phyloP scores from a whole-genome alignment of 2,888 invertebrate genomes.

The Tinea pellionella region DNA sequence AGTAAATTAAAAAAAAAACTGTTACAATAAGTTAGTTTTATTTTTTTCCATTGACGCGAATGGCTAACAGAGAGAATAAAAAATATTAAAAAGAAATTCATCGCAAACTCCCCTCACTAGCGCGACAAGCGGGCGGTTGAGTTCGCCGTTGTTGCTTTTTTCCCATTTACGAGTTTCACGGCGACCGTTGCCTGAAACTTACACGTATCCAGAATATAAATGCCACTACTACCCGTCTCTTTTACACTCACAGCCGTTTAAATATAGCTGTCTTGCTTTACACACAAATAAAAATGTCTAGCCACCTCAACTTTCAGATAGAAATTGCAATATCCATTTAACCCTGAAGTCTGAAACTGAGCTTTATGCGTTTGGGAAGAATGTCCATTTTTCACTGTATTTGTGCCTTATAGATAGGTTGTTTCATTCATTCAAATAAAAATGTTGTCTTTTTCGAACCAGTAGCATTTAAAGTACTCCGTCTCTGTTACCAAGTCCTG shows the following conservation, averaged over 20 bases:
- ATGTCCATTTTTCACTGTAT: constrained; percentile 25
- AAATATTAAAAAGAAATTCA: not conserved
- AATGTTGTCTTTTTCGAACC: constrained; percentile 68
- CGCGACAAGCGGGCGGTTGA: constrained; percentile 38
- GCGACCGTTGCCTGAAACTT: constrained; percentile 70
- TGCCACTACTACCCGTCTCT: constrained; percentile 45
- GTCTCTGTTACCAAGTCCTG: constrained; percentile 24
- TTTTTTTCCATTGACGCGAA: not conserved
- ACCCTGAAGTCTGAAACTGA: constrained; percentile 27
- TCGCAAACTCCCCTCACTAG: constrained; percentile 46
- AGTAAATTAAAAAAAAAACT: no score
- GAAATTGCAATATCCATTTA: constrained; percentile 57
- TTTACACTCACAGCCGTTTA: constrained; percentile 27
- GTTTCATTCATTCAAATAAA: constrained; percentile 32
- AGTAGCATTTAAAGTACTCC: constrained; percentile 63
- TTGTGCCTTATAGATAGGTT: constrained; percentile 26
- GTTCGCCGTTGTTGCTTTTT: constrained; percentile 68
- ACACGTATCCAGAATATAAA: constrained; percentile 70
- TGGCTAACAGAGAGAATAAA: constrained; percentile 1
- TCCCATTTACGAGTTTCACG: constrained; percentile 70
- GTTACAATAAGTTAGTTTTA: no score
- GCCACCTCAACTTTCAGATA: constrained; percentile 57
- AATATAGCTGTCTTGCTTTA: constrained; percentile 35
- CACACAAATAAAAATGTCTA: constrained; percentile 66
- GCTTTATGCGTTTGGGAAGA: constrained; percentile 27